Conservation (phyloP, 2,113 vertebrate genomes). For the Thymallus thymallus region DNA sequence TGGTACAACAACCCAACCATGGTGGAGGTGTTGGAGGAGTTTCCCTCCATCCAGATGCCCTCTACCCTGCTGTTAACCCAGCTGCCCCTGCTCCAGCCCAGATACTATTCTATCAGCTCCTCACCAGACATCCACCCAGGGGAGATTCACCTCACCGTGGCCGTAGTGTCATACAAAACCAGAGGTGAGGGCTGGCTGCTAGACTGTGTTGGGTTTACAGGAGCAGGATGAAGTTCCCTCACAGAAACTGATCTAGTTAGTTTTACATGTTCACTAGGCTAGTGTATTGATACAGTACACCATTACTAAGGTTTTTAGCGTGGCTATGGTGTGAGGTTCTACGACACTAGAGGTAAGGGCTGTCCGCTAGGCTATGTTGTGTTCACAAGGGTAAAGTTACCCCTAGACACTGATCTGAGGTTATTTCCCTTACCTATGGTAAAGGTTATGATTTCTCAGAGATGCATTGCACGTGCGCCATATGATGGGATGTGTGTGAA, state of each 20-base stretch:
- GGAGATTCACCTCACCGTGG: conserved; percentile 96
- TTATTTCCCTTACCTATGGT: not conserved
- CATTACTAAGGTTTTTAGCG: no score
- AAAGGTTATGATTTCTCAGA: not conserved
- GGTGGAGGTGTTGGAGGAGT: conserved; percentile 95
- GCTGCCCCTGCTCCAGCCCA: conserved; percentile 90
- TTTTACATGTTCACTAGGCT: no score
- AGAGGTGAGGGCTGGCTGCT: conserved; percentile 74
- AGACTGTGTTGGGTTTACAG: not conserved
- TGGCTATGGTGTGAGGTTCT: no score
- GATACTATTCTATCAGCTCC: conserved; percentile 98
- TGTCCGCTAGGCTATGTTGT: no score
- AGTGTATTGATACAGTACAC: no score
- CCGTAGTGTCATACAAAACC: conserved; percentile 89
- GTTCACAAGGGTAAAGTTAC: no score
- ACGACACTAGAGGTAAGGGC: no score
- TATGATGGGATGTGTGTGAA: conserved; percentile 33
- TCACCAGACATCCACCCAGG: conserved; percentile 87
- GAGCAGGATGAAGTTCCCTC: no score
- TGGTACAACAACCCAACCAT: conserved; percentile 94
- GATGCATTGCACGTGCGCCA: not conserved
- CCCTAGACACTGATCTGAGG: not conserved
- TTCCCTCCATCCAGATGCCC: conserved; percentile 92
- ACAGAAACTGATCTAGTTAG: no score
- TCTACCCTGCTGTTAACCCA: conserved; percentile 92